Evolutionary conservation across 1,140 invertebrate genomes (phyloP).

Genomic region (Drosophila grimshawi): DNA sequence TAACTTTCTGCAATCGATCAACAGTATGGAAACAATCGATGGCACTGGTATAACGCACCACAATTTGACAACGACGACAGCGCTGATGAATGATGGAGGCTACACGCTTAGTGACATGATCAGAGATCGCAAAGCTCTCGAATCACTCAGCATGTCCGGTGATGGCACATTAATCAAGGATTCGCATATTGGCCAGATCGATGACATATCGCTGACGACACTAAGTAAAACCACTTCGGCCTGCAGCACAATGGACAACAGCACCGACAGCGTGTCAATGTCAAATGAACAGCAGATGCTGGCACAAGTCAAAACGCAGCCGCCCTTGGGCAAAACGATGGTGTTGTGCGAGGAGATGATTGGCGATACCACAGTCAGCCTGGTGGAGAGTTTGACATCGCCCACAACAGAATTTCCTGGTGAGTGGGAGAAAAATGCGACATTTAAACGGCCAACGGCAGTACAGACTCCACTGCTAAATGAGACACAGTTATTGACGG

Average conservation of each 20-base stretch:
- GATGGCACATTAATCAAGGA: slow-evolving; percentile 81
- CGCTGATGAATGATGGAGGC: slow-evolving; percentile 26
- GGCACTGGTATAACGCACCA: slow-evolving; percentile 21
- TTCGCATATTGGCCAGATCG: slow-evolving; percentile 80
- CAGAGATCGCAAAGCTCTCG: slow-evolving; percentile 73
- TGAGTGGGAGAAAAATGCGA: slow-evolving; percentile 40
- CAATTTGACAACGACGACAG: slow-evolving; percentile 52
- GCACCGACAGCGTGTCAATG: slow-evolving; percentile 75
- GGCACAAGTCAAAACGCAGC: neutral
- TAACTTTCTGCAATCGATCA: slow-evolving; percentile 76
- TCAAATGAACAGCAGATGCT: slow-evolving; percentile 24
- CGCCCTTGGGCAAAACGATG: slow-evolving; percentile 53
- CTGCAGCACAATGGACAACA: slow-evolving; percentile 82
- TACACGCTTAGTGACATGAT: slow-evolving; percentile 79
- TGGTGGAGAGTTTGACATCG: slow-evolving; percentile 73
- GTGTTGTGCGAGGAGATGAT: slow-evolving; percentile 77
- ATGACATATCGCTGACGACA: slow-evolving; percentile 76
- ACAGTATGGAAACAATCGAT: slow-evolving; percentile 53
- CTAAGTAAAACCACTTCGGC: slow-evolving; percentile 77
- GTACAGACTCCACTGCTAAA: slow-evolving; percentile 39
- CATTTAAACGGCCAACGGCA: slow-evolving; percentile 49
- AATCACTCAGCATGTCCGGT: slow-evolving; percentile 74
- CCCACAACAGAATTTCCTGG: slow-evolving; percentile 36
- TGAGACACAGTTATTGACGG: slow-evolving; percentile 54
- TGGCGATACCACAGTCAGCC: slow-evolving; percentile 71